Percentiles rank a stretch among this genome's conserved stretches.
Evolutionary conservation across 1,140 invertebrate species (phyloP).

Genomic region (Odontomachus brunneus): DNA sequence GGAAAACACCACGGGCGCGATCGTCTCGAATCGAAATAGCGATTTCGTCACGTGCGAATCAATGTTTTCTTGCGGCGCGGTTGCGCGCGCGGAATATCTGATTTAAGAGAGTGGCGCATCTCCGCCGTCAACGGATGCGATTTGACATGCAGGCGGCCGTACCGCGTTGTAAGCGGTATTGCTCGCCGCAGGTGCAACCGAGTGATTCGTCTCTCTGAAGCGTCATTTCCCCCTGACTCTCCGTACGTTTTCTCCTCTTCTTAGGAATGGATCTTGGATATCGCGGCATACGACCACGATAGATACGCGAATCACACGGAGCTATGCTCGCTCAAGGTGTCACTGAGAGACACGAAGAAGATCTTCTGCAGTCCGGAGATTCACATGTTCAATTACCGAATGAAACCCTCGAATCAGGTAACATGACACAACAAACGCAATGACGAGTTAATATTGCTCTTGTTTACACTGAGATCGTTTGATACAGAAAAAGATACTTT

Average conservation of each 20-base stretch:
- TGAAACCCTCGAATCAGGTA: constrained; percentile 82
- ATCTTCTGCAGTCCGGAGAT: constrained; percentile 80
- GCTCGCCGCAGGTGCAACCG: not conserved
- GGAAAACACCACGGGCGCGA: too few relatives aligned
- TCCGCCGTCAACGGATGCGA: not conserved
- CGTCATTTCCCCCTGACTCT: not conserved
- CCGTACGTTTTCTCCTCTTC: constrained; percentile 48
- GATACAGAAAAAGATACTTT: too few relatives aligned
- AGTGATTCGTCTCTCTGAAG: not conserved
- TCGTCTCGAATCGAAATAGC: too few relatives aligned
- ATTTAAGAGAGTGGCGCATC: too few relatives aligned
- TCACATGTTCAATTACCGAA: constrained; percentile 82
- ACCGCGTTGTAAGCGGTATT: not conserved
- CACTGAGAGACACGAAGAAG: constrained; percentile 80
- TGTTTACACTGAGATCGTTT: too few relatives aligned
- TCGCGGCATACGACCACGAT: constrained; percentile 81
- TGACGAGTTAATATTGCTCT: too few relatives aligned
- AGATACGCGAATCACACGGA: constrained; percentile 84
- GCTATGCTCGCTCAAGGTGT: constrained; percentile 79
- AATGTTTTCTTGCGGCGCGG: too few relatives aligned
- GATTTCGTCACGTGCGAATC: too few relatives aligned
- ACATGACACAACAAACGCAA: not conserved
- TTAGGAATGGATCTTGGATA: constrained; percentile 82
- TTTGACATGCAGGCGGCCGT: not conserved
- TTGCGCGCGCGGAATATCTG: too few relatives aligned